These are phyloP conservation scores for Calycopis cecrops DNA, from an alignment of 1,140 invertebrate species.

Conservation along the genomic window DNA sequence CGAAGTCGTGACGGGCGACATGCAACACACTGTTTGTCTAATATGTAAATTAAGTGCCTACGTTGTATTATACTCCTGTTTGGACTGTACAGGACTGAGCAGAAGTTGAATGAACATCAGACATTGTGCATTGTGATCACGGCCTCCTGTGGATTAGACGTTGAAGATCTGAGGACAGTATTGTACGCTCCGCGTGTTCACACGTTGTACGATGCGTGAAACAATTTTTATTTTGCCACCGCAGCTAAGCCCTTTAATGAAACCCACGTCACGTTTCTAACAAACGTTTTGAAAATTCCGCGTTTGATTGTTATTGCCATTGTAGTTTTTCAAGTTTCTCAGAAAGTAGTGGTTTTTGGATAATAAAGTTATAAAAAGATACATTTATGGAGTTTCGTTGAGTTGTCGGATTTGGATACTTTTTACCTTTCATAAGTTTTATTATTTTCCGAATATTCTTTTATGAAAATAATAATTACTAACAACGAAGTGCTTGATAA, in stretches of 20 bases:
- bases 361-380: background rate
- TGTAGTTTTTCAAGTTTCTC: background rate
- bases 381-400: no score
- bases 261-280: constrained; percentile 43
- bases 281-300: constrained; percentile 41
- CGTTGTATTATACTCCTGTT: no score
- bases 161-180: background rate
- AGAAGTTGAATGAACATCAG: constrained; percentile 2
- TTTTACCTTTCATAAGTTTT: no score
- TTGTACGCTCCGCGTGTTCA: constrained; percentile 26
- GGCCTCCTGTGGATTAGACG: constrained; percentile 27
- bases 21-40: no score
- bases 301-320: constrained; percentile 12
- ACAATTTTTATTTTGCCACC: constrained; percentile 51
- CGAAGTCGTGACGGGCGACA: no score
- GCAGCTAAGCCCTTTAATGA: constrained; percentile 35
- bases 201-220: constrained; percentile 45
- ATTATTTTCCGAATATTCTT: no score
- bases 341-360: background rate
- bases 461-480: no score
- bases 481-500: no score
- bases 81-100: background rate
- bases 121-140: constrained; percentile 25
- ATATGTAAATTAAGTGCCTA: no score
- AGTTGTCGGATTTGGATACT: no score